Percentiles rank a stretch among this genome's conserved stretches.
Conservation (phyloP, 2,888 invertebrate genomes). For the Ditula angustiorana region DNA sequence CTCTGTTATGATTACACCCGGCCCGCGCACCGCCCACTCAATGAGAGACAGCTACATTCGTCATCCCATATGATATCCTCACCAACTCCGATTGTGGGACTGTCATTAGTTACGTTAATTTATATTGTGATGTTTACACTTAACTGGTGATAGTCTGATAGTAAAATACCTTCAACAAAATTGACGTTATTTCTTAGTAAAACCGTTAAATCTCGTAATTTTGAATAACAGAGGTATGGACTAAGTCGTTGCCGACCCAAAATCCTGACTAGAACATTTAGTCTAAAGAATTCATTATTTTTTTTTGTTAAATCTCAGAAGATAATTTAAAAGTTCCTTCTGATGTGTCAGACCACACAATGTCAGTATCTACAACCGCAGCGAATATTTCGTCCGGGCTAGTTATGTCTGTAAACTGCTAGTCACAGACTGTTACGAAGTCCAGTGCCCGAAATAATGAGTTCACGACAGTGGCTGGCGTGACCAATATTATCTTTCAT, state of each 20-base stretch:
- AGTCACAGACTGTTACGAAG: constrained; percentile 9
- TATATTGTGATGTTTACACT: neutral
- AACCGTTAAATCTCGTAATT: too few species aligned
- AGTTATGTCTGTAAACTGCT: neutral
- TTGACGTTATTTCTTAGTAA: neutral
- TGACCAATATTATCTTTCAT: constrained; percentile 9
- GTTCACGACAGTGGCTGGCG: constrained; percentile 6
- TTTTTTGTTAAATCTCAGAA: too few species aligned
- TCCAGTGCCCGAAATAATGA: neutral
- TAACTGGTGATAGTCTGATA: neutral
- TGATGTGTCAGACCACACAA: too few species aligned
- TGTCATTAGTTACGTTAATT: neutral
- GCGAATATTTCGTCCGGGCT: neutral
- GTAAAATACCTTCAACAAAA: neutral
- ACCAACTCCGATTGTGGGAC: constrained; percentile 1
- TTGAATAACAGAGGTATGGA: too few species aligned
- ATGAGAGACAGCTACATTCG: constrained; percentile 38
- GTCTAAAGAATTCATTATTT: too few species aligned
- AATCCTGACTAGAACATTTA: too few species aligned
- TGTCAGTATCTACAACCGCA: neutral
- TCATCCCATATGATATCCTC: constrained; percentile 5
- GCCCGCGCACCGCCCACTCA: constrained; percentile 49
- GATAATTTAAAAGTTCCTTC: too few species aligned
- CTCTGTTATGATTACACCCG: constrained; percentile 58
- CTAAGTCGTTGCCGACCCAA: too few species aligned